phyloP scores from a whole-genome alignment of 2,888 invertebrate species.

The Xiphydria camelus region DNA sequence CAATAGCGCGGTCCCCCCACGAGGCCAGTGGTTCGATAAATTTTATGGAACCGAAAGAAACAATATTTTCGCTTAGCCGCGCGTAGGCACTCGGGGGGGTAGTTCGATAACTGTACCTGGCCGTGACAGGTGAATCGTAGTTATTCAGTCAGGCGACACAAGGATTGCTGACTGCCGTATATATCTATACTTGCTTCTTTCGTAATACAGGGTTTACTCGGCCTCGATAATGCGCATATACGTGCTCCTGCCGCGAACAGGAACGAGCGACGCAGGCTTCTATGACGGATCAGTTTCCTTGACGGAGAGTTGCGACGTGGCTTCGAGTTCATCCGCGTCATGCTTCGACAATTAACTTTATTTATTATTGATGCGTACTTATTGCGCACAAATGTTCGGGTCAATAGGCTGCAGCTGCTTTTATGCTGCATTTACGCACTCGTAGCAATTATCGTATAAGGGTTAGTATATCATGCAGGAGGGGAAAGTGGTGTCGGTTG shows the following conservation, averaged over 20 bases:
- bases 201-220: constrained; percentile 5
- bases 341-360: too few species aligned
- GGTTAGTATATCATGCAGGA: too few species aligned
- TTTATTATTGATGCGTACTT: too few species aligned
- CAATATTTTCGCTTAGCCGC: constrained; percentile 43
- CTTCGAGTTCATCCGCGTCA: too few species aligned
- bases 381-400: too few species aligned
- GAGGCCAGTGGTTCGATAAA: constrained; percentile 41
- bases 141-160: constrained; percentile 41
- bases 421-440: too few species aligned
- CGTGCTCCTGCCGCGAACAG: constrained; percentile 9
- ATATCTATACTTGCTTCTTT: neutral
- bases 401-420: too few species aligned
- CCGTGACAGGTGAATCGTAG: constrained; percentile 43
- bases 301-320: too few species aligned
- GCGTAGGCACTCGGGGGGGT: constrained; percentile 26
- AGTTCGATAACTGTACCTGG: constrained; percentile 38
- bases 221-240: constrained; percentile 10
- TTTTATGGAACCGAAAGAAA: constrained; percentile 46
- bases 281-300: neutral
- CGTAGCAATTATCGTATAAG: too few species aligned
- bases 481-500: too few species aligned
- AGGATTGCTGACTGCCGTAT: constrained; percentile 20
- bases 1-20: neutral
- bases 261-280: neutral